Conservation (phyloP, 2,888 invertebrate species). For the Apodemia mormo region DNA sequence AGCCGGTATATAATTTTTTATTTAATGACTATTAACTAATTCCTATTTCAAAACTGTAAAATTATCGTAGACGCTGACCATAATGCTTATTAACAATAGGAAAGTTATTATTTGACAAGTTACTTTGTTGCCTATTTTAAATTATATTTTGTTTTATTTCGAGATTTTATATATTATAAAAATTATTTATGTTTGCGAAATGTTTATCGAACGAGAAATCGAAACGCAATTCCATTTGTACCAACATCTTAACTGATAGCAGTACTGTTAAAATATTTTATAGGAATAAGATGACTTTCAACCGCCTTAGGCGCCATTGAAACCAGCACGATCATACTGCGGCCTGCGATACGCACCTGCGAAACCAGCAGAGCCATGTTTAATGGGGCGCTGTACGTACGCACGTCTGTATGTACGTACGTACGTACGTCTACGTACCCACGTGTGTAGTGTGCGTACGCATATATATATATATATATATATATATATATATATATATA, state of each 20-base stretch:
- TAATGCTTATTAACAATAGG: neutral
- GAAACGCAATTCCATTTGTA: neutral
- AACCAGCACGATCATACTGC: no score
- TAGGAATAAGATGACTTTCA: neutral
- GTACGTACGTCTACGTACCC: no score
- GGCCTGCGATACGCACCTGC: no score
- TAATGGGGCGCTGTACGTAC: no score
- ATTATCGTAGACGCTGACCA: neutral
- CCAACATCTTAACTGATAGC: neutral
- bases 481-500: no score
- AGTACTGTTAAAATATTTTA: neutral
- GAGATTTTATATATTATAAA: neutral
- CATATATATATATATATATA: no score
- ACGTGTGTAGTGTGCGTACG: no score
- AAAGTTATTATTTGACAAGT: neutral
- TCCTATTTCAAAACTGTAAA: neutral
- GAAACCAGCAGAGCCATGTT: no score
- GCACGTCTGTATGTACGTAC: no score
- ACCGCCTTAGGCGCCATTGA: no score
- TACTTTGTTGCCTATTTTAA: neutral
- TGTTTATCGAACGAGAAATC: slow-evolving; percentile 1
- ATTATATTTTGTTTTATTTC: neutral
- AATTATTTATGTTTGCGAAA: neutral
- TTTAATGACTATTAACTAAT: neutral
- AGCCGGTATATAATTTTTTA: neutral